Evolutionary conservation across 2,888 invertebrate genomes (phyloP).

Genomic region (Melieria crassipennis): DNA sequence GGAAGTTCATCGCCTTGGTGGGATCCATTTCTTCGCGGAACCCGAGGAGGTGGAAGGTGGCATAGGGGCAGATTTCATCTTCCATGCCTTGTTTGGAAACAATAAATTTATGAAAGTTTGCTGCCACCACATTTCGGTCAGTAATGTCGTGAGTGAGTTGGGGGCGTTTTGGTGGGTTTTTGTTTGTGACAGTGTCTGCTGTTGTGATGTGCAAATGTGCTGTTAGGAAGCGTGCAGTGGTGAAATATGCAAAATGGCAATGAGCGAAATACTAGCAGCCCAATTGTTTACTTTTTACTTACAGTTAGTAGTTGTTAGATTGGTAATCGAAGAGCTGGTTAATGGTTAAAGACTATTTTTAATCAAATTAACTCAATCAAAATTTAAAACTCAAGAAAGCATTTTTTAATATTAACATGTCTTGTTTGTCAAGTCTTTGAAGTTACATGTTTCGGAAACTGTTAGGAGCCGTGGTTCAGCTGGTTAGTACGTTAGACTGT

Average conservation of each 20-base stretch:
- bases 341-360: not conserved
- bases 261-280: too few species aligned
- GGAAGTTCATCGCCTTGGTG: conserved; percentile 85
- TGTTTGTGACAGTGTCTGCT: not conserved
- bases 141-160: too few species aligned
- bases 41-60: conserved; percentile 93
- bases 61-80: conserved; percentile 96
- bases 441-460: too few species aligned
- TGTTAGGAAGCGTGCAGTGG: too few species aligned
- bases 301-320: conserved; percentile 25
- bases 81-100: conserved; percentile 78
- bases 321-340: conserved; percentile 8
- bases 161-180: not conserved
- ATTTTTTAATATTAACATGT: not conserved
- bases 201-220: too few species aligned
- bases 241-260: too few species aligned
- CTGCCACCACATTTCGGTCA: too few species aligned
- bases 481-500: too few species aligned
- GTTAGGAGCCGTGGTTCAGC: too few species aligned
- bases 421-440: too few species aligned
- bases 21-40: conserved; percentile 97
- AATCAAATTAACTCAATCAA: not conserved
- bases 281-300: conserved; percentile 7
- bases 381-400: conserved; percentile 1
- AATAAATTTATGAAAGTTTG: too few species aligned